Conservation (phyloP, 2,888 invertebrate genomes). For the Hirtodrosophila trivittata region DNA sequence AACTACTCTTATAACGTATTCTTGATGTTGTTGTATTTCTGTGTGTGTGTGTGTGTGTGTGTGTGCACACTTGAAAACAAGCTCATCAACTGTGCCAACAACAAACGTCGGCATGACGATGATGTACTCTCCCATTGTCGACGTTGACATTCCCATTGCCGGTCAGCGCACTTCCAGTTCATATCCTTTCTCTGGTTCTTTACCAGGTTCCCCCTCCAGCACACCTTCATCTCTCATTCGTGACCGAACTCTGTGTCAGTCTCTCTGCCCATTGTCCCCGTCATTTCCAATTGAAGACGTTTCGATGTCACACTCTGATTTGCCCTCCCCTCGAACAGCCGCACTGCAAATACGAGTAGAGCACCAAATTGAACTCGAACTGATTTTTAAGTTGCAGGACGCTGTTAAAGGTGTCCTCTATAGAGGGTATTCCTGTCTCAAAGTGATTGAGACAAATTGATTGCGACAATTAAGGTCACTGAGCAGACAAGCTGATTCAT, state of each 20-base stretch:
- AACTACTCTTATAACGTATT: slow-evolving; percentile 1
- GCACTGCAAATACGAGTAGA: slow-evolving; percentile 9
- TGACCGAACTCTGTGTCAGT: slow-evolving; percentile 14
- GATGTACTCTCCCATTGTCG: slow-evolving; percentile 29
- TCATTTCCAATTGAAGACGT: slow-evolving; percentile 59
- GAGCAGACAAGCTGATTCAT: no score
- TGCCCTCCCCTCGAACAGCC: slow-evolving; percentile 39
- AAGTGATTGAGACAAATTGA: no score
- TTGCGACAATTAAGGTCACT: no score
- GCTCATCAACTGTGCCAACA: slow-evolving; percentile 66
- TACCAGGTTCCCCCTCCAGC: neutral
- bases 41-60: slow-evolving; percentile 9
- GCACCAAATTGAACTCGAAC: slow-evolving; percentile 23
- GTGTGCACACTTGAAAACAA: slow-evolving; percentile 65
- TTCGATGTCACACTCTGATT: slow-evolving; percentile 57
- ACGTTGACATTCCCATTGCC: slow-evolving; percentile 35
- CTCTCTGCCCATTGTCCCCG: slow-evolving; percentile 48
- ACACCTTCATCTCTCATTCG: neutral
- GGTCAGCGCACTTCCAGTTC: slow-evolving; percentile 47
- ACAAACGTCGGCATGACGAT: slow-evolving; percentile 59
- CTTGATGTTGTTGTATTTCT: slow-evolving; percentile 23
- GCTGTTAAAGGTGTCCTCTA: no score
- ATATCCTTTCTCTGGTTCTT: slow-evolving; percentile 49
- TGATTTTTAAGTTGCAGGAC: slow-evolving; percentile 25
- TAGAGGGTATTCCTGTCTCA: no score